Evolutionary conservation across 2,888 invertebrate genomes (phyloP), one percentile per base, ranked within the genome.

Genomic region (Microctonus hyperodae): DNA sequence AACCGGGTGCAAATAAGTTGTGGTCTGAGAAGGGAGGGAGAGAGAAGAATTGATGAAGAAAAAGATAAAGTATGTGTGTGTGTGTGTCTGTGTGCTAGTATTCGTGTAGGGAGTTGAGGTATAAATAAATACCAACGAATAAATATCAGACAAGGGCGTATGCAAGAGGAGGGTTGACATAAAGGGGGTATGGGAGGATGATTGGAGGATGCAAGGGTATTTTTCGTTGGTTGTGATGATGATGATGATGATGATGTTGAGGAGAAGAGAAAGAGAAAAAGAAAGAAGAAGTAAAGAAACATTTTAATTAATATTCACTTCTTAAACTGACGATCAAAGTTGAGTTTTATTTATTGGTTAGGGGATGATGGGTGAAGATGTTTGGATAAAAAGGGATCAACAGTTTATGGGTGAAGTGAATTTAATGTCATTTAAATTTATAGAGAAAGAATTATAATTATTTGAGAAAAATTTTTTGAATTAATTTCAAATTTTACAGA

Each of bases 261-360:
- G 56, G 31, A 44, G 25, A 9, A 37, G 28, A 16, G 25, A 56
- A 31, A 44, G 31, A n/a, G 22, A 16, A 56, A 28, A 33, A 65
- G 53, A 35, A 22, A 35, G 6, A 65, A 25, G 59, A 59, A 59
- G 16, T 53, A 59, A 37, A 80, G 79, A 80, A 79, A 79, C 80
- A 78, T 81, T 83, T 82, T 83, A 82, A 83, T 83, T 83, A 83
- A 83, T 80, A 83, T 82, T 82, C 79, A 78, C 81, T 82, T 78
- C 79, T 79, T 79, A 78, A 78, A 77, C 76, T 73, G 75, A 80
- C 78, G 79, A 81, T 82, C 82, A 81, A 81, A 81, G 68, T 61
- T 40, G n/a, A 28, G 2, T 20, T 20, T 5, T 20, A 44, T 7
- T n/a, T 44, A 16, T 1, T 1, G 7, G 44, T n/a, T 1, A 6